Evolutionary conservation across 2,888 invertebrate genomes (phyloP), one percentile per base, ranked within the genome.

Genomic region (Coleophora deauratella): DNA sequence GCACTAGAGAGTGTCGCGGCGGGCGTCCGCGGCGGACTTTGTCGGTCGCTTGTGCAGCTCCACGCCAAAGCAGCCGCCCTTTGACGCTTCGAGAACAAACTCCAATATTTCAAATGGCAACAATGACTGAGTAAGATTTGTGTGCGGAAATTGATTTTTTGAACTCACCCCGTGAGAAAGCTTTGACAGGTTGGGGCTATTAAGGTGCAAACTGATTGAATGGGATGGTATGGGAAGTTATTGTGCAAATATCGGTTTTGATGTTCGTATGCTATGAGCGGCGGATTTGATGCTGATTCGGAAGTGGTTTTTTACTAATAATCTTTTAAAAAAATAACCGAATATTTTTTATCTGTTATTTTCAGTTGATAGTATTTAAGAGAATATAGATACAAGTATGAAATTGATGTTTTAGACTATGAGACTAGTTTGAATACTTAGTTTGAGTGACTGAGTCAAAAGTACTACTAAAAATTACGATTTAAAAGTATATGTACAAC

Each of bases 141-240:
- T 84, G 79, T 84, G 82, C 85, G 84, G 85, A 85, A 82, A 84
- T 84, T 78, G 82, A 76, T 81, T 82, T 84, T 84, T 84, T 78
- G 64, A 70, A 62, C 56, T 45, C 46, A 47, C 51, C 59, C 59
- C 78, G 78, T 79, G 81, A 75, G 81, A 82, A 80, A 72, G 71
- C 72, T 74, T 76, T 77, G 81, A 74, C 80, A 75, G 77, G 77
- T 78, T 76, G 66, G 59, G 62, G 62, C 63, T 59, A 62, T 66
- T 71, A 59, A 60, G 50, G 49, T 63, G 65, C 67, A 66, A 46
- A 66, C 67, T 66, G 49, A 58, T 57, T 60, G 53, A 49, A 47
- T 44, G 47, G 49, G 56, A 51, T 61, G 66, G 50, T 55, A 52
- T 61, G 66, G 68, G 72, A 72, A 70, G 71, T 66, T 61, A 61